A percentile compares a stretch with the other conserved stretches of the same genome.
phyloP scores from a whole-genome alignment of 1,140 invertebrate species.

The Sesamia nonagrioides region DNA sequence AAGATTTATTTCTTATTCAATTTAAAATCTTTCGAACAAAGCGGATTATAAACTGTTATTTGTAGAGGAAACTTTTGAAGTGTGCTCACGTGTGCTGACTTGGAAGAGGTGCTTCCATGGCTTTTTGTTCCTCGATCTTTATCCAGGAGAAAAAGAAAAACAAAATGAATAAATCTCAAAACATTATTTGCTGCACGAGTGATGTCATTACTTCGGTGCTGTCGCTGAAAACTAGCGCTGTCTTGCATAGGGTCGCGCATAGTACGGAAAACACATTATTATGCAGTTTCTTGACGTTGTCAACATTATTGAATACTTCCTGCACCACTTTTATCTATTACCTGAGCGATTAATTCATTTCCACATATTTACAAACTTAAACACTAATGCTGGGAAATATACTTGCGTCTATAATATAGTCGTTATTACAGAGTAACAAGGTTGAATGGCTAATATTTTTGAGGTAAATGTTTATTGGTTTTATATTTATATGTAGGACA shows the following conservation, averaged over 20 bases:
- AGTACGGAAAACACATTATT: not conserved
- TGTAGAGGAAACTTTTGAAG: conserved; percentile 27
- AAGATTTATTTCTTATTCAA: conserved; percentile 45
- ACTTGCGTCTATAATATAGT: not conserved
- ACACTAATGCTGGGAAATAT: not conserved
- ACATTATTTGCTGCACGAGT: no score
- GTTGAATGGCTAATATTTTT: not conserved
- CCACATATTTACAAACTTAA: conserved; percentile 12
- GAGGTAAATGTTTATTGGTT: not conserved
- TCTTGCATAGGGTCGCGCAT: no score
- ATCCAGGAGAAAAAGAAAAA: not conserved
- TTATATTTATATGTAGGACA: conserved; percentile 34
- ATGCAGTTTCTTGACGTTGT: conserved; percentile 41
- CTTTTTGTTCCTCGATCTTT: not conserved
- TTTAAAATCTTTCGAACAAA: conserved; percentile 43
- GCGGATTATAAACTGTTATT: conserved; percentile 19
- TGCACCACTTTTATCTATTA: conserved; percentile 36
- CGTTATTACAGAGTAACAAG: not conserved
- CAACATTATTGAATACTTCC: conserved; percentile 42
- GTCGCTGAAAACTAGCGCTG: no score
- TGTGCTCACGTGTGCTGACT: conserved; percentile 4
- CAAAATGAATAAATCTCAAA: not conserved
- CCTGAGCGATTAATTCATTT: conserved; percentile 40
- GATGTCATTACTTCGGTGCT: no score
- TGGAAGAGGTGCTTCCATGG: not conserved